phyloP scores from a whole-genome alignment of 2,888 invertebrate species.

The Ophion slaviceki region DNA sequence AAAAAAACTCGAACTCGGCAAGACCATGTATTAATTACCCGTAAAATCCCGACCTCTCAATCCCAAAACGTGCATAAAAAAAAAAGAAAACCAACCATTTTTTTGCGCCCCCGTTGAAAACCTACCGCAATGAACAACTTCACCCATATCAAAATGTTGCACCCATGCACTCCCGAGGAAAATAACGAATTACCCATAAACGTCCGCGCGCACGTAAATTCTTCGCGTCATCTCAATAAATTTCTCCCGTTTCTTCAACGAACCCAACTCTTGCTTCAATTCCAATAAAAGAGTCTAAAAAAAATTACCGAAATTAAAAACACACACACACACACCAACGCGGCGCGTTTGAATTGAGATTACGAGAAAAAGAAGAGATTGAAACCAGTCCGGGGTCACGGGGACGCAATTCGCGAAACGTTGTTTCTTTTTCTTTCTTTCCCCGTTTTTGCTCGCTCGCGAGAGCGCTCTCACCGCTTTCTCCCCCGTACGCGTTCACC shows the following conservation, averaged over 20 bases:
- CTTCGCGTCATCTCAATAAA: slow-evolving; percentile 2
- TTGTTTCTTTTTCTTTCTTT: not conserved
- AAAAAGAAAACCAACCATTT: not conserved
- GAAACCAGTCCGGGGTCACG: slow-evolving; percentile 50
- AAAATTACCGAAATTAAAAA: not conserved
- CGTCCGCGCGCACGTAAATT: not conserved
- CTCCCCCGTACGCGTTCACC: slow-evolving; percentile 31
- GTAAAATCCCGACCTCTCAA: not conserved
- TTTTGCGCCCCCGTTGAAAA: not conserved
- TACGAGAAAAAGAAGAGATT: slow-evolving; percentile 18
- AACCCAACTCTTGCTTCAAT: not conserved
- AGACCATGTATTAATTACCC: not conserved
- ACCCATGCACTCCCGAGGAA: slow-evolving; percentile 9
- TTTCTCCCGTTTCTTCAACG: not conserved
- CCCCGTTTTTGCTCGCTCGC: slow-evolving; percentile 1
- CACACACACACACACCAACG: not conserved
- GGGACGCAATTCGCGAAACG: slow-evolving; percentile 46
- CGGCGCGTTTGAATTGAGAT: slow-evolving; percentile 11
- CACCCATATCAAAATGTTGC: slow-evolving; percentile 51
- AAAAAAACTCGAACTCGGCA: too few species aligned
- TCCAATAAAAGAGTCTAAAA: not conserved
- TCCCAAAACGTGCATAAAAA: not conserved
- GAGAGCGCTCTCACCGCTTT: slow-evolving; percentile 35
- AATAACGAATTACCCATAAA: slow-evolving; percentile 34
- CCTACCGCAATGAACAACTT: slow-evolving; percentile 49